phyloP scores from a whole-genome alignment of 2,797 vertebrate genomes.

The Tachyglossus aculeatus region DNA sequence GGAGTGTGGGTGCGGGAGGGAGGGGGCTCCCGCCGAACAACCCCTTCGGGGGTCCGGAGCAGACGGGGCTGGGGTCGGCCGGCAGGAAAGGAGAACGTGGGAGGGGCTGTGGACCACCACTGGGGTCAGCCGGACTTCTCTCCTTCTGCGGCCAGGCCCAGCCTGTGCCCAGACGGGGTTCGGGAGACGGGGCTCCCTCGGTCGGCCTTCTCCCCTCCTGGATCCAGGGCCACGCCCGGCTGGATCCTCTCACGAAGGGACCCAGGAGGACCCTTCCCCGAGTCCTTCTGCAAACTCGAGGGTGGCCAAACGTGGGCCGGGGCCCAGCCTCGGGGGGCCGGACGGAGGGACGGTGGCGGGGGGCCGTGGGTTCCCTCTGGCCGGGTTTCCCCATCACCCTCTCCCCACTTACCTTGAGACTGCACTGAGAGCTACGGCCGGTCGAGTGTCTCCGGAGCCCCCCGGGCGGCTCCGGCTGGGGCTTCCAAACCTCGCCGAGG shows the following conservation, averaged over 20 bases:
- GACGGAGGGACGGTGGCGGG: not conserved
- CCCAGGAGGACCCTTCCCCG: not conserved
- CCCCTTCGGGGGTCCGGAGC: too few relatives aligned
- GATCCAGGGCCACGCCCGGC: not conserved
- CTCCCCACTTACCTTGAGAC: too few relatives aligned
- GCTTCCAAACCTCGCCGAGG: conserved; percentile 79
- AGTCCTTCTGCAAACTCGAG: not conserved
- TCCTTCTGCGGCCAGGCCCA: too few relatives aligned
- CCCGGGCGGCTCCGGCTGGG: conserved; percentile 59
- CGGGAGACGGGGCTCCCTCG: not conserved
- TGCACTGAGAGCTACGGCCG: not conserved
- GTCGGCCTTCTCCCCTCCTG: not conserved
- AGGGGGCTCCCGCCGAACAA: too few relatives aligned
- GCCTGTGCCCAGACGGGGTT: not conserved
- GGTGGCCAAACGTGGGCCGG: too few relatives aligned
- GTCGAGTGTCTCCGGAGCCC: not conserved
- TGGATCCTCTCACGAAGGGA: not conserved
- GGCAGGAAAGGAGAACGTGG: too few relatives aligned
- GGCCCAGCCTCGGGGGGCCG: not conserved
- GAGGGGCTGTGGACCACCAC: too few relatives aligned
- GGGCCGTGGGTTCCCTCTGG: too few relatives aligned
- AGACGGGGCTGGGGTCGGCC: too few relatives aligned
- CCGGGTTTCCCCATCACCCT: too few relatives aligned
- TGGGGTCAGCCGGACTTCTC: too few relatives aligned
- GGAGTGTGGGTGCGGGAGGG: too few relatives aligned